A percentile compares a stretch with the other conserved stretches of the same genome.
Evolutionary conservation across 2,797 vertebrate genomes (phyloP).

Genomic region (Merluccius polli): DNA sequence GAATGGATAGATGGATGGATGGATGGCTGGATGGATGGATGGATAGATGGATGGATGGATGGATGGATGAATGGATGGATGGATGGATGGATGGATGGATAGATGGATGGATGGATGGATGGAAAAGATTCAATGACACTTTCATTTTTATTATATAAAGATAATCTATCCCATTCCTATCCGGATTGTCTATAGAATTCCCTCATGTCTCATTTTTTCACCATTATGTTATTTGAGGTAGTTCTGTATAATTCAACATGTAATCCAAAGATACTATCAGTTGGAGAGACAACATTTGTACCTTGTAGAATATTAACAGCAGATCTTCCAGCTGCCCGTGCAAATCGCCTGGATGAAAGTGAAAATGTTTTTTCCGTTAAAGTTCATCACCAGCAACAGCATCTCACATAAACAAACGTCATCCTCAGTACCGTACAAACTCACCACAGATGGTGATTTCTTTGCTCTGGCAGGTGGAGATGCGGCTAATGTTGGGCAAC

Average conservation of each 20-base stretch:
- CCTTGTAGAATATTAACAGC: slow-evolving; percentile 95
- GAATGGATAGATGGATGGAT: neutral
- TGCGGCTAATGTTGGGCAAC: slow-evolving; percentile 87
- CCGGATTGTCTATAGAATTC: no score
- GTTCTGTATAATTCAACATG: neutral
- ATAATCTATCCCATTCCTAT: no score
- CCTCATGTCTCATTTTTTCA: neutral
- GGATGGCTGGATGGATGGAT: neutral
- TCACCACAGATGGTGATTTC: slow-evolving; percentile 92
- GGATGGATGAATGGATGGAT: neutral
- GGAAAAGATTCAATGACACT: neutral
- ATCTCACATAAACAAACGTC: neutral
- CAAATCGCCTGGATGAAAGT: slow-evolving; percentile 76
- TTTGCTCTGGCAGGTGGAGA: slow-evolving; percentile 90
- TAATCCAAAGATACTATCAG: neutral
- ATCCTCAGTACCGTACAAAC: slow-evolving; percentile 9
- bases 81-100: neutral
- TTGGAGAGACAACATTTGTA: slow-evolving; percentile 37
- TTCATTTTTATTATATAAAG: no score
- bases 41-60: neutral
- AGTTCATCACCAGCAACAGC: neutral
- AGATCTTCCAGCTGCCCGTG: slow-evolving; percentile 91
- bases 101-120: neutral
- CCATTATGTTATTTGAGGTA: neutral
- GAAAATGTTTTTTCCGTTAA: neutral